These are phyloP conservation scores for Hymenochirus boettgeri DNA, from an alignment of 2,113 vertebrate genomes.

Conservation along the genomic window DNA sequence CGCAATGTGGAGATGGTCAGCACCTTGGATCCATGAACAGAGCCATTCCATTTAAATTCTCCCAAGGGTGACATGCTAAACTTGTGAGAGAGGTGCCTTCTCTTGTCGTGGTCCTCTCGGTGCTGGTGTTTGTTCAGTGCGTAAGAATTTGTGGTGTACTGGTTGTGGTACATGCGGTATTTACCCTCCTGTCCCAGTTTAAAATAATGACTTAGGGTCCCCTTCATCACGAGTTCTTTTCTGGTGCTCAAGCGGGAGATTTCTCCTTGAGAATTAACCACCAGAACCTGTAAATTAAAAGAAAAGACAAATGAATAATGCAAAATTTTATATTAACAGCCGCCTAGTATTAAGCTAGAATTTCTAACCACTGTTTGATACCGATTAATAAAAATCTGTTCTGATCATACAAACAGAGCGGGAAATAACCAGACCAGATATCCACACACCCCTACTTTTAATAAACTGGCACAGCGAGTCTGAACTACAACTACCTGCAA, in stretches of 20 bases:
- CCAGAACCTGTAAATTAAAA: constrained; percentile 69
- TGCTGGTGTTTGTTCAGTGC: constrained; percentile 98
- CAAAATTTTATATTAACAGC: constrained; percentile 6
- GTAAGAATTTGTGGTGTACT: constrained; percentile 91
- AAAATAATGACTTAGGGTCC: constrained; percentile 76
- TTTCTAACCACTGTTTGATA: too few species aligned
- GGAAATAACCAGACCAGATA: too few species aligned
- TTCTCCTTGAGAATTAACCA: constrained; percentile 86
- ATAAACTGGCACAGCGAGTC: too few species aligned
- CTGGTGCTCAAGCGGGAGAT: constrained; percentile 79
- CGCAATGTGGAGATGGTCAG: constrained; percentile 91
- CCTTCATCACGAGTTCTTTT: constrained; percentile 83
- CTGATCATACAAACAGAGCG: too few species aligned
- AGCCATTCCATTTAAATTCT: constrained; percentile 97
- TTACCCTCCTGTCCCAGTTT: constrained; percentile 97
- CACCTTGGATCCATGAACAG: constrained; percentile 88
- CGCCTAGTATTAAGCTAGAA: too few species aligned
- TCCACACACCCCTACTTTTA: too few species aligned
- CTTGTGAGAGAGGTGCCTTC: constrained; percentile 92
- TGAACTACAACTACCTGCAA: too few species aligned
- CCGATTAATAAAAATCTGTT: too few species aligned
- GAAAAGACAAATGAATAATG: constrained; percentile 22
- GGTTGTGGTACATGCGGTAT: constrained; percentile 94
- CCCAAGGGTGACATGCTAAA: constrained; percentile 90
- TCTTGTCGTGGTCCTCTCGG: constrained; percentile 95